Conservation (phyloP, 2,797 vertebrate species). For the Crocidura indochinensis region DNA sequence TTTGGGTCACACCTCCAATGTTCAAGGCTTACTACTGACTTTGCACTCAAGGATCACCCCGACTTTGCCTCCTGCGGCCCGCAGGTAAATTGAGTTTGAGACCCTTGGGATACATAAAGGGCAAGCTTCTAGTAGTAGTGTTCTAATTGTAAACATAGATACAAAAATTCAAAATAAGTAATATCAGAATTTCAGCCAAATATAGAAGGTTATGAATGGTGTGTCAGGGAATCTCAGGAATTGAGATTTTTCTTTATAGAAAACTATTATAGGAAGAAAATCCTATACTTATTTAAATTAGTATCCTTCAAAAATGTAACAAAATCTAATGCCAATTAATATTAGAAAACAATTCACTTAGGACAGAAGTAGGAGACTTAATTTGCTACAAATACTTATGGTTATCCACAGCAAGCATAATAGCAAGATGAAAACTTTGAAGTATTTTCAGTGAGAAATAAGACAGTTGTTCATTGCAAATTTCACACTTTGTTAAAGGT, state of each 20-base stretch:
- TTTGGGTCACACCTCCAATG: no score
- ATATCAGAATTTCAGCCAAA: neutral
- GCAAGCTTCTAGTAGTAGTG: neutral
- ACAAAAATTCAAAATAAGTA: slow-evolving; percentile 41
- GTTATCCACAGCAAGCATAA: neutral
- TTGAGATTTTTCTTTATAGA: slow-evolving; percentile 46
- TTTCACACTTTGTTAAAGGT: neutral
- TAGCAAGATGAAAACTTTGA: neutral
- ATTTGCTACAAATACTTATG: neutral
- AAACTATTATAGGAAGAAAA: neutral
- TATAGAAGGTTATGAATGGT: slow-evolving; percentile 39
- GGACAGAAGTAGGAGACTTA: slow-evolving; percentile 5
- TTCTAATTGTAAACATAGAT: slow-evolving; percentile 10
- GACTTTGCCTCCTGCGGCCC: no score
- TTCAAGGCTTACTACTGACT: no score
- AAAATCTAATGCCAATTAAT: slow-evolving; percentile 31
- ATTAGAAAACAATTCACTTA: slow-evolving; percentile 33
- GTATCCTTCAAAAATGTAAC: slow-evolving; percentile 38
- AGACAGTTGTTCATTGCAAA: neutral
- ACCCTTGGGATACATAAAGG: neutral
- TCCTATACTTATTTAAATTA: slow-evolving; percentile 30
- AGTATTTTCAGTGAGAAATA: neutral
- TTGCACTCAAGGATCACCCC: no score
- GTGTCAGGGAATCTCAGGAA: neutral
- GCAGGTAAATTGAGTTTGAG: no score